Percentiles rank a stretch among this genome's conserved stretches.
phyloP scores from a whole-genome alignment of 64 coral and sea anemone species.

The Pocillopora damicornis region DNA sequence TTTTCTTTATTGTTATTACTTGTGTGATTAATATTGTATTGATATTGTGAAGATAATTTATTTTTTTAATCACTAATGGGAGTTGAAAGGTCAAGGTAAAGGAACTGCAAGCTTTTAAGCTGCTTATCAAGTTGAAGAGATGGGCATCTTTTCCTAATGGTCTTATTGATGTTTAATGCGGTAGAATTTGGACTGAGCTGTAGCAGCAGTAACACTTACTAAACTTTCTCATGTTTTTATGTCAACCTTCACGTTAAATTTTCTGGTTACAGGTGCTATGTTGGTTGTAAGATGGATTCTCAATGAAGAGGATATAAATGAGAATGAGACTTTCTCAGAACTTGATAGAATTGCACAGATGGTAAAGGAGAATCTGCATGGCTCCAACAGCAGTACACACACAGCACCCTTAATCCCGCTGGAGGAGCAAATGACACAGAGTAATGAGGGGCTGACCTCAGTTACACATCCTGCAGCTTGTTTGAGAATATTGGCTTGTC shows the following conservation, averaged over 20 bases:
- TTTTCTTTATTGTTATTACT: too few relatives aligned
- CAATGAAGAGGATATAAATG: slow-evolving; percentile 56
- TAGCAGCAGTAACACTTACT: background rate
- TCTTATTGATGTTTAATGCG: too few relatives aligned
- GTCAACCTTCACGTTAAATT: background rate
- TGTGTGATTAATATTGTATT: too few relatives aligned
- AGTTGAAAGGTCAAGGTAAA: too few relatives aligned
- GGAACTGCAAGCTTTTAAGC: too few relatives aligned
- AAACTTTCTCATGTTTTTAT: background rate
- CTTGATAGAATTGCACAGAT: slow-evolving; percentile 58
- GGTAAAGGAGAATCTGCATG: slow-evolving; percentile 56
- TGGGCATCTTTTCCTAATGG: too few relatives aligned
- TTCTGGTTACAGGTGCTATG: slow-evolving; percentile 53
- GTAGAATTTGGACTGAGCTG: background rate
- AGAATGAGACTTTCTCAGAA: slow-evolving; percentile 16
- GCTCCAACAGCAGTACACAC: background rate
- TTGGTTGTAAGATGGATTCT: slow-evolving; percentile 86
- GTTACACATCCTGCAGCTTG: slow-evolving; percentile 19
- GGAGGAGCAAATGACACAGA: background rate
- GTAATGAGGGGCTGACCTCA: background rate
- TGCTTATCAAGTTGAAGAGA: too few relatives aligned
- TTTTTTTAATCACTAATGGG: too few relatives aligned
- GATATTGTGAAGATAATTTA: too few relatives aligned
- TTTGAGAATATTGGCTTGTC: slow-evolving; percentile 52
- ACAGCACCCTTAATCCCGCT: background rate